Percentiles rank a stretch among this genome's conserved stretches.
phyloP scores from a whole-genome alignment of 1,140 invertebrate genomes.

The Conus ventricosus region DNA sequence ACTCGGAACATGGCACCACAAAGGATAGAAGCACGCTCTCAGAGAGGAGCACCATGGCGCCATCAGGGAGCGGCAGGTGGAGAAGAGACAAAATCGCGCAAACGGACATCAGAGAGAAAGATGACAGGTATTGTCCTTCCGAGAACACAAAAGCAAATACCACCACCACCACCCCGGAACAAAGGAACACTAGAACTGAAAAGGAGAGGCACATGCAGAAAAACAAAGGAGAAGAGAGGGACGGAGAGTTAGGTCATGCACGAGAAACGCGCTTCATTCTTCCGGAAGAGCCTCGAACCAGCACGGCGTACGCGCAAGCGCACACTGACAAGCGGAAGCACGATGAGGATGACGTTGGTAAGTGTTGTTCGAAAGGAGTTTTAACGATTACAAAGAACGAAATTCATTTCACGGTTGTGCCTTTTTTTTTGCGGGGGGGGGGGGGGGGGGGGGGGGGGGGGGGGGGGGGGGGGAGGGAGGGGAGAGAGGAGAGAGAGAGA shows the following conservation, averaged over 20 bases:
- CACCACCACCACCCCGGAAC: too few species aligned
- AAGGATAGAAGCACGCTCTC: not conserved
- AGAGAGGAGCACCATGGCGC: not conserved
- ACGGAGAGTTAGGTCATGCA: not conserved
- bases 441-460: not conserved
- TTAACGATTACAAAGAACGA: too few species aligned
- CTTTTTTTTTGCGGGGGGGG: too few species aligned
- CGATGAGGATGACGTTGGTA: not conserved
- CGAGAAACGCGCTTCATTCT: not conserved
- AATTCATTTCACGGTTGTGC: too few species aligned
- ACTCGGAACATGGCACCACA: not conserved
- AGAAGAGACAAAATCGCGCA: not conserved
- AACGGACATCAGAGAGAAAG: not conserved
- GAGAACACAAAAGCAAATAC: not conserved
- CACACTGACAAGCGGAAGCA: not conserved
- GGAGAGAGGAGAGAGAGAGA: not conserved
- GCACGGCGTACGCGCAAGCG: not conserved
- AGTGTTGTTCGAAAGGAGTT: too few species aligned
- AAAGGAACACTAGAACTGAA: too few species aligned
- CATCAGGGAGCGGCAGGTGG: not conserved
- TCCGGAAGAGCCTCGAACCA: not conserved
- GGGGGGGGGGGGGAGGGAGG: not conserved
- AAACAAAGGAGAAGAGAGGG: not conserved
- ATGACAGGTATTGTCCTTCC: not conserved
- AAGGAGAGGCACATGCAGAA: too few species aligned